Evolutionary conservation across 2,888 invertebrate species (phyloP).

Genomic region (Horisme vitalbata): DNA sequence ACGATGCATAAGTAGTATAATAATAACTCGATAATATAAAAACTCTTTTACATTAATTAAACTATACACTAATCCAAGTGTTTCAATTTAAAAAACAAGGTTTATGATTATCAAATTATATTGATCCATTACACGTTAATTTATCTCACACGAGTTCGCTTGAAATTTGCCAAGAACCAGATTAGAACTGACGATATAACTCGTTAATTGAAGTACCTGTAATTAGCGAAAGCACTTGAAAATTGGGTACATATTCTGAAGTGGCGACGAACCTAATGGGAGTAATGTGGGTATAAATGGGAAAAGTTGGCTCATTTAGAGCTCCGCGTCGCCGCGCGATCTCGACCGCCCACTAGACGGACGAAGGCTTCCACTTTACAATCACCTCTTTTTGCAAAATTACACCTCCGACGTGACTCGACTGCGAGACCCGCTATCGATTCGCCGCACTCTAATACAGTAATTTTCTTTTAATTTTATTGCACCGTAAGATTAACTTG

Average conservation of each 20-base stretch:
- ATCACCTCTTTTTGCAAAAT: conserved; percentile 71
- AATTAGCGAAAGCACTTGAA: conserved; percentile 62
- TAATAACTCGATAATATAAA: too few species aligned
- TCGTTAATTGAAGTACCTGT: conserved; percentile 68
- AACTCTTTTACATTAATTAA: too few species aligned
- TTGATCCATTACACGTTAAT: conserved; percentile 4
- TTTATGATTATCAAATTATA: neutral
- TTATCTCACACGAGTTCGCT: conserved; percentile 31
- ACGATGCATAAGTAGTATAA: too few species aligned
- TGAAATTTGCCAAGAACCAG: conserved; percentile 52
- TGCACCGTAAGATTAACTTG: conserved; percentile 40
- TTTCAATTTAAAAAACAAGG: too few species aligned
- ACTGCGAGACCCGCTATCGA: conserved; percentile 43
- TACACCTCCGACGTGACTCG: conserved; percentile 66
- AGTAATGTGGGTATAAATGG: conserved; percentile 76
- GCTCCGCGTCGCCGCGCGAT: conserved; percentile 52
- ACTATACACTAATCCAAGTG: too few species aligned
- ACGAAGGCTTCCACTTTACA: conserved; percentile 60
- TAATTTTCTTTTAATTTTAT: conserved; percentile 51
- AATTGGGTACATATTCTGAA: conserved; percentile 64
- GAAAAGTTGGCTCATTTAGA: conserved; percentile 74
- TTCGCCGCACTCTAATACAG: conserved; percentile 42
- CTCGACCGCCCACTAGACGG: conserved; percentile 47
- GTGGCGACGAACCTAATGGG: conserved; percentile 69
- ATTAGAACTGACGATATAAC: conserved; percentile 58